phyloP scores from a whole-genome alignment of 2,888 invertebrate genomes.

The Ethmia dodecea region DNA sequence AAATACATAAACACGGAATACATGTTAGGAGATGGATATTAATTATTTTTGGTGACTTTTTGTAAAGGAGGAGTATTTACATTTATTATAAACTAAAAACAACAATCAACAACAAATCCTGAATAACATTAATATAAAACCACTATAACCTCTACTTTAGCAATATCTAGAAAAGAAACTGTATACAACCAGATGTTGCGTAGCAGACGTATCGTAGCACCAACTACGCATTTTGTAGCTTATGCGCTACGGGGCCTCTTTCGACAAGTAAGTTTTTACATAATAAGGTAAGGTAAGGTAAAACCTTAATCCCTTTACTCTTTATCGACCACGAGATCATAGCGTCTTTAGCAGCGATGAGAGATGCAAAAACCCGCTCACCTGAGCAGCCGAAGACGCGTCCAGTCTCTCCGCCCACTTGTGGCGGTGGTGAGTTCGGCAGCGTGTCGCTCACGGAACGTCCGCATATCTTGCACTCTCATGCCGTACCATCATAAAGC shows the following conservation, averaged over 20 bases:
- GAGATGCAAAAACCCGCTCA: conserved; percentile 64
- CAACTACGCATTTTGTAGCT: conserved; percentile 28
- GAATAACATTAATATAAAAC: no score
- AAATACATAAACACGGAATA: no score
- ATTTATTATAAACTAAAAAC: no score
- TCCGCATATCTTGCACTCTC: conserved; percentile 71
- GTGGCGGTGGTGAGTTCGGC: conserved; percentile 44
- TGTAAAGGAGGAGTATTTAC: no score
- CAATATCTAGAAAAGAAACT: no score
- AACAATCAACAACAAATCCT: no score
- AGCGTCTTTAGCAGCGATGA: conserved; percentile 49
- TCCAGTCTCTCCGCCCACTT: conserved; percentile 67
- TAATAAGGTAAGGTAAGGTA: conserved; percentile 19
- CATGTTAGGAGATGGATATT: no score
- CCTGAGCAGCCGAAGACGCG: conserved; percentile 64
- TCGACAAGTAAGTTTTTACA: neutral
- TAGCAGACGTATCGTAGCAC: conserved; percentile 23
- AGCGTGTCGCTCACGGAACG: conserved; percentile 63
- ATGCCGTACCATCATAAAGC: conserved; percentile 74
- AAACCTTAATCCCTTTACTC: no score
- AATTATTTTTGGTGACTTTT: no score
- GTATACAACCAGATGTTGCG: neutral
- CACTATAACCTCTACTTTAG: no score
- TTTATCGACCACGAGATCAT: conserved; percentile 66
- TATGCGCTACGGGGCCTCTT: conserved; percentile 11